phyloP scores from a whole-genome alignment of 2,113 vertebrate genomes.

The Dicentrarchus labrax region DNA sequence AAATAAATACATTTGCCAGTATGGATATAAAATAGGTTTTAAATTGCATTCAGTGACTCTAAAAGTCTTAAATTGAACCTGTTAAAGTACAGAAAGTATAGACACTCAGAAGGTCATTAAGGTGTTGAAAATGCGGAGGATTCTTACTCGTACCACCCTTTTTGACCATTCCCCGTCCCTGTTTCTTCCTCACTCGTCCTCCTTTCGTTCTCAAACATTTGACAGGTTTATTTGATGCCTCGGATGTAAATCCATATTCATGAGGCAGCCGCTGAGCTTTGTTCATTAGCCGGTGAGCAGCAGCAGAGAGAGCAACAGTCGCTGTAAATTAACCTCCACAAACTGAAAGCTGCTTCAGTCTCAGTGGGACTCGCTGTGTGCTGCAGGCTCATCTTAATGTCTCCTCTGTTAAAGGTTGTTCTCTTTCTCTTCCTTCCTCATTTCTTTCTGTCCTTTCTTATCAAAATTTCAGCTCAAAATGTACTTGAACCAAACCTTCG shows the following conservation, averaged over 20 bases:
- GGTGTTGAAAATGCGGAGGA: background rate
- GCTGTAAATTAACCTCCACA: background rate
- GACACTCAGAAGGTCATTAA: background rate
- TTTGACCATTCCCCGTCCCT: background rate
- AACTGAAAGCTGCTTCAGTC: background rate
- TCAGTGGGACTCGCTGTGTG: background rate
- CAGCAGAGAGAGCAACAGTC: slow-evolving; percentile 3
- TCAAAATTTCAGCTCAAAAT: background rate
- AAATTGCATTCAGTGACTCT: too few relatives aligned
- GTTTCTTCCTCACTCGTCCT: background rate
- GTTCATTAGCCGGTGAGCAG: background rate
- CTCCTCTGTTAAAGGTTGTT: background rate
- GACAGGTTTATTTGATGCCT: background rate
- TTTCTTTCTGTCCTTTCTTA: background rate
- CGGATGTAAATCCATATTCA: slow-evolving; percentile 10
- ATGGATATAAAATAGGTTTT: too few relatives aligned
- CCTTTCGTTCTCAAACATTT: background rate
- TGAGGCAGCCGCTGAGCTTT: slow-evolving; percentile 14
- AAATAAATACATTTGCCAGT: too few relatives aligned
- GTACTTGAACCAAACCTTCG: background rate
- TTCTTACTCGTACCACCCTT: background rate
- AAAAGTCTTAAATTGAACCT: too few relatives aligned
- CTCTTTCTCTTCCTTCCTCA: background rate
- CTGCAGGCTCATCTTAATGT: background rate
- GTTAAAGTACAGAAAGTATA: too few relatives aligned